These are phyloP conservation scores for Lacanobia wlatinum DNA, from an alignment of 2,888 invertebrate genomes.

Conservation along the genomic window DNA sequence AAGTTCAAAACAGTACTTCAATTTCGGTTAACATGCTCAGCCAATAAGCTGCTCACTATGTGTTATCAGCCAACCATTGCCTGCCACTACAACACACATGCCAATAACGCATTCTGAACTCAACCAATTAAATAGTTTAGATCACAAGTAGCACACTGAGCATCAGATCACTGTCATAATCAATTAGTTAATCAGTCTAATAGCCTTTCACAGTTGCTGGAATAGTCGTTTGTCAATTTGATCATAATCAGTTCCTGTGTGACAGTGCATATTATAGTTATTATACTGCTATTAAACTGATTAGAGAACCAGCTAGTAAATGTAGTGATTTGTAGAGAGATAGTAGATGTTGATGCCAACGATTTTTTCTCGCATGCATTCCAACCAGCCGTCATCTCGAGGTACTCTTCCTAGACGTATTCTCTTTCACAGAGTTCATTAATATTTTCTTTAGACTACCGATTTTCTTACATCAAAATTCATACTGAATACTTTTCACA, in stretches of 20 bases:
- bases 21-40: slow-evolving; percentile 37
- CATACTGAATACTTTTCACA: slow-evolving; percentile 5
- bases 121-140: slow-evolving; percentile 6
- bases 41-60: slow-evolving; percentile 50
- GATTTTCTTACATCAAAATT: slow-evolving; percentile 7
- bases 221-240: slow-evolving; percentile 15
- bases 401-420: background rate
- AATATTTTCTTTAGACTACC: slow-evolving; percentile 15
- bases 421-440: slow-evolving; percentile 25
- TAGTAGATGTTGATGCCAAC: background rate
- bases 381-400: background rate
- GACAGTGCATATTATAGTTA: background rate
- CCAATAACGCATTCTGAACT: slow-evolving; percentile 30
- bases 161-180: slow-evolving; percentile 17
- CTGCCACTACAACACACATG: slow-evolving; percentile 33
- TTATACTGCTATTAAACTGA: background rate
- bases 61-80: slow-evolving; percentile 28
- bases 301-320: background rate
- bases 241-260: slow-evolving; percentile 6
- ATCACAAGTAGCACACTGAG: slow-evolving; percentile 21
- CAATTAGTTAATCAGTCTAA: slow-evolving; percentile 20
- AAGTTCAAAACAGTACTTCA: slow-evolving; percentile 27
- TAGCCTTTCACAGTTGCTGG: background rate
- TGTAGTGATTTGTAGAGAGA: too few relatives aligned
- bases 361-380: background rate